These are phyloP conservation scores for Sphenopsis melanotis DNA, from an alignment of 2,797 vertebrate genomes.

Conservation along the genomic window DNA sequence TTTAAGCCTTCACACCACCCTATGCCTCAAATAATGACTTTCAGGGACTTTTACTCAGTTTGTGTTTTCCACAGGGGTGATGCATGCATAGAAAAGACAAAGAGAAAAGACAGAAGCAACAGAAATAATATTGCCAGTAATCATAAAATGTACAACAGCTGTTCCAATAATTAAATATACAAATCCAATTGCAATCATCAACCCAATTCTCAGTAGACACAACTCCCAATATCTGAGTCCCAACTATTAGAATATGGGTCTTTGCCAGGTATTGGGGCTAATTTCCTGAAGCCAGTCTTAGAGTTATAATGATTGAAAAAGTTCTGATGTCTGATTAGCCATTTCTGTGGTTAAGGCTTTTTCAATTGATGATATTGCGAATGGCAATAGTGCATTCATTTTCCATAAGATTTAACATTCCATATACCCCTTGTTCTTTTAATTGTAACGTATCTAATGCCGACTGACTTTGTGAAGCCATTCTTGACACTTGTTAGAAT, in stretches of 20 bases:
- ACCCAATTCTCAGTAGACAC: neutral
- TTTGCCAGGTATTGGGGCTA: neutral
- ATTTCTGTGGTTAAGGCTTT: neutral
- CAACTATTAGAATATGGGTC: neutral
- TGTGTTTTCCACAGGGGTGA: rapidly evolving
- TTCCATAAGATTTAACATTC: neutral
- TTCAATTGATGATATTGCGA: neutral
- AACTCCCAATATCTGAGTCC: neutral
- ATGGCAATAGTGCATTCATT: neutral
- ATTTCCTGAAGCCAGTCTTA: neutral
- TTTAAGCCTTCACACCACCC: neutral
- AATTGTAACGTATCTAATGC: neutral
- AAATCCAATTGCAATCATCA: neutral
- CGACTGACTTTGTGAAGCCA: neutral
- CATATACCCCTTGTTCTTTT: neutral
- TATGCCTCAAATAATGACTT: neutral
- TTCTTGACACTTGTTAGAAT: neutral
- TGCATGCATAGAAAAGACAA: neutral
- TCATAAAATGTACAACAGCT: neutral
- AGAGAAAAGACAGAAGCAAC: neutral
- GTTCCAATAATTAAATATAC: neutral
- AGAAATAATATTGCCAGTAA: neutral
- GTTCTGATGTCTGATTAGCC: neutral
- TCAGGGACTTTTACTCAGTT: neutral
- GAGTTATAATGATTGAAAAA: neutral